Conservation (phyloP, 2,888 invertebrate species). For the Nemotelus nigrinus region DNA sequence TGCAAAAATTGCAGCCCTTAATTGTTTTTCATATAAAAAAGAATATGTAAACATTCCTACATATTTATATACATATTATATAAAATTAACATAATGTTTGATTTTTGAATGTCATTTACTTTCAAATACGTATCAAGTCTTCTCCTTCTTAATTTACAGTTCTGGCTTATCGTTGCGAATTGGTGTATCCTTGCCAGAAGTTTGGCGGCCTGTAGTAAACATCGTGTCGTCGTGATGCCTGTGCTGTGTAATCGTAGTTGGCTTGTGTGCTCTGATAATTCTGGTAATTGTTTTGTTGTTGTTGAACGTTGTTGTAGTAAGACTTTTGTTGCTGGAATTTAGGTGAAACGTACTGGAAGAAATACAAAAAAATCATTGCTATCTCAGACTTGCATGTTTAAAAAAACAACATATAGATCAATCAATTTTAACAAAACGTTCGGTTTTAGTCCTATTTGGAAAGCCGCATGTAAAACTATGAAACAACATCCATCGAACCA, state of each 20-base stretch:
- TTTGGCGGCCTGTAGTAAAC: constrained; percentile 31
- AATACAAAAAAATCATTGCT: background rate
- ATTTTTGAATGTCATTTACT: background rate
- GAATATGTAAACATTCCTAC: background rate
- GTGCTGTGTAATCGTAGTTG: background rate
- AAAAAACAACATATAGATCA: too few species aligned
- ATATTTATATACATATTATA: background rate
- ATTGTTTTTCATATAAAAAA: constrained; percentile 13
- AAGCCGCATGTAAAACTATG: too few species aligned
- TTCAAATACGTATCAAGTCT: constrained; percentile 4
- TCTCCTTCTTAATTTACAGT: background rate
- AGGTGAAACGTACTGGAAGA: constrained; percentile 10
- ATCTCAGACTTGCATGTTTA: background rate
- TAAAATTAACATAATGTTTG: background rate
- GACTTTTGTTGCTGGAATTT: constrained; percentile 20
- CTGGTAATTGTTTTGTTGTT: constrained; percentile 15
- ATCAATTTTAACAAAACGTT: too few species aligned
- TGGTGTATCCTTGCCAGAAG: constrained; percentile 28
- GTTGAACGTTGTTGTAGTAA: constrained; percentile 8
- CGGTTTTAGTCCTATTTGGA: too few species aligned
- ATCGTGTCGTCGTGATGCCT: constrained; percentile 7
- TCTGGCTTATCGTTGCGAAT: constrained; percentile 16
- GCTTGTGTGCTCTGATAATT: background rate
- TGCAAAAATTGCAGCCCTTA: constrained; percentile 19
- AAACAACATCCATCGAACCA: too few species aligned